Percentiles rank a stretch among this genome's conserved stretches.
phyloP scores from a whole-genome alignment of 30 jellyfish, hydroid and myxozoan species.

The Chrysaora quinquecirrha region DNA sequence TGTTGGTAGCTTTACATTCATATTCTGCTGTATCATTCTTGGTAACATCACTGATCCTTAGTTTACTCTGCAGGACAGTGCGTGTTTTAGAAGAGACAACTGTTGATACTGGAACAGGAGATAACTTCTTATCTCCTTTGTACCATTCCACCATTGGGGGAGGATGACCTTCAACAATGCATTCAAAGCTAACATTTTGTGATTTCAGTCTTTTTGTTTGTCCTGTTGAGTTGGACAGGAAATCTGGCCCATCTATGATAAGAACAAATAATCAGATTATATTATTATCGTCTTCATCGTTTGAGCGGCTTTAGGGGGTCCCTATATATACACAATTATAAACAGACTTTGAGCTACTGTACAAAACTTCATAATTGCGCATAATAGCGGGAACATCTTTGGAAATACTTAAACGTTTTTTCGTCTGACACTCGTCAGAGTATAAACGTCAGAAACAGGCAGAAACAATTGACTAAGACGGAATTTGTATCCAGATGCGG shows the following conservation, averaged over 20 bases:
- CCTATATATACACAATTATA: too few relatives aligned
- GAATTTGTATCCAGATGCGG: too few relatives aligned
- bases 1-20: slow-evolving; percentile 66
- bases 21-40: slow-evolving; percentile 62
- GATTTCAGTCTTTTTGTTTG: slow-evolving; percentile 6
- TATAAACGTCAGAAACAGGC: too few relatives aligned
- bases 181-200: slow-evolving; percentile 41
- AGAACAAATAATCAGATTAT: too few relatives aligned
- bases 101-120: slow-evolving; percentile 1
- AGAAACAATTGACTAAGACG: too few relatives aligned
- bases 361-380: too few relatives aligned
- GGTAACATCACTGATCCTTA: slow-evolving; percentile 28
- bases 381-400: too few relatives aligned
- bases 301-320: too few relatives aligned
- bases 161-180: slow-evolving; percentile 68
- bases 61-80: slow-evolving; percentile 49
- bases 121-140: slow-evolving; percentile 11
- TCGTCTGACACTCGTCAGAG: too few relatives aligned
- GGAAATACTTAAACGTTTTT: too few relatives aligned
- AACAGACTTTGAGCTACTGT: too few relatives aligned
- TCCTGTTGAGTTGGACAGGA: slow-evolving; percentile 29
- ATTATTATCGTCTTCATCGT: too few relatives aligned
- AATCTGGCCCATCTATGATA: slow-evolving; percentile 56
- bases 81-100: slow-evolving; percentile 23
- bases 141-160: slow-evolving; percentile 60